Evolutionary conservation across 2,797 vertebrate species (phyloP), one percentile per base, ranked within the genome.

Genomic region (Crenuchus spilurus): DNA sequence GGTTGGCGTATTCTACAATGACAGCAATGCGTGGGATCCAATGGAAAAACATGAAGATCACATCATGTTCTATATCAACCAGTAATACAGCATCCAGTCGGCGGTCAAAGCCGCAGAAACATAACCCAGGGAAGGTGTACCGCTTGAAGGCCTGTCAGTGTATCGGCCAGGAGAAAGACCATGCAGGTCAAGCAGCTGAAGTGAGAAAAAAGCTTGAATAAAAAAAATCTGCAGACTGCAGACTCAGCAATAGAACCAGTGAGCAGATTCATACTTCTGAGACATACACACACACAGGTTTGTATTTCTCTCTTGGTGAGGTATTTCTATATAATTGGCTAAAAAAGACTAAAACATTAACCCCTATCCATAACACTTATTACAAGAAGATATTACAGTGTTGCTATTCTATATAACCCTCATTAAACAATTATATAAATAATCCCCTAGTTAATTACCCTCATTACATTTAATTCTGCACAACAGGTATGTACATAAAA

Each of bases 51-150:
- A 39, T 8, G 10, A 60, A 60, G 57, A 35, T 37, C 33, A 14
- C 57, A 39, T 24, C 33, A n/a, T 58, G 52, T 31, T 55, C 52
- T 16, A 18, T 55, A n/a, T 55, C 52, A 55, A 30, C 26, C 52
- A 9, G 26, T 9, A 31, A 14, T 11, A 31, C 52, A 18, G 16
- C 54, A 33, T 57, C 28, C 57, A 37, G 57, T 46, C 24, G 26
- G 61, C n/a, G 61, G 41, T 39, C 26, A 5, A 54, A 72, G 33
- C 48, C 60, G 11, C 51, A 73, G 37, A 64, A 64, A 73, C 41
- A 6, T 33, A 24, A 30, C 46, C 48, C 28, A 52, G 35, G 9
- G 11, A 41, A 20, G 11, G 26, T 18, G 57, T 28, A 69, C 18
- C 22, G 13, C 35, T n/a, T 44, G 42, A 71, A 35, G 4, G 39